Conservation (phyloP, 2,113 vertebrate species). For the Malurus alboscapulatus region DNA sequence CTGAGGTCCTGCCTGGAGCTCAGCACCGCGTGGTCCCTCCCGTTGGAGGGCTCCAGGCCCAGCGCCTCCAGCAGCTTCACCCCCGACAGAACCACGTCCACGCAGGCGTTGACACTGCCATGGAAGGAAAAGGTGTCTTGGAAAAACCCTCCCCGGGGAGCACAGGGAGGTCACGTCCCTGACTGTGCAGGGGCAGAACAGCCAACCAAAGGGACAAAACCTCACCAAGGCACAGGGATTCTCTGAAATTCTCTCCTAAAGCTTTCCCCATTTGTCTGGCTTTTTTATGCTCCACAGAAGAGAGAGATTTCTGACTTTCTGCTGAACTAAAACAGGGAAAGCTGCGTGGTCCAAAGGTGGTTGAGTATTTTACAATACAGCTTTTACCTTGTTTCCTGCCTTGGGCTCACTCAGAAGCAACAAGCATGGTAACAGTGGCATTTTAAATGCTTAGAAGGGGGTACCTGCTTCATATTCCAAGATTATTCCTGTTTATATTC, state of each 20-base stretch:
- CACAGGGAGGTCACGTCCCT: neutral
- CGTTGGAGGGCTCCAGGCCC: conserved; percentile 77
- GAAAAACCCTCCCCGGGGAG: neutral
- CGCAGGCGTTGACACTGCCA: conserved; percentile 91
- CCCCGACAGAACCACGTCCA: conserved; percentile 93
- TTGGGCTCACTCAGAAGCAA: neutral
- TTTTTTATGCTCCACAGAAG: neutral
- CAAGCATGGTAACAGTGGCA: neutral
- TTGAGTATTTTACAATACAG: fast-evolving
- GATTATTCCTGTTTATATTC: too few relatives aligned
- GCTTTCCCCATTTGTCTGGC: neutral
- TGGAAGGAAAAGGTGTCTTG: neutral
- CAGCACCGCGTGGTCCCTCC: conserved; percentile 82
- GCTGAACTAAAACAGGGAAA: neutral
- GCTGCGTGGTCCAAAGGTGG: neutral
- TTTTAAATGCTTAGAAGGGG: neutral
- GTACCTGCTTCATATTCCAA: too few relatives aligned
- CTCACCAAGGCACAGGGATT: neutral
- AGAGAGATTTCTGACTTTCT: neutral
- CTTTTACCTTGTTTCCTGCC: neutral
- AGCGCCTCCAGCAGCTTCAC: conserved; percentile 89
- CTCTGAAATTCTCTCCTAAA: neutral
- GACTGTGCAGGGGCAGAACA: neutral
- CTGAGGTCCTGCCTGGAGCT: conserved; percentile 81
- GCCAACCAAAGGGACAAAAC: neutral